Evolutionary conservation across 2,797 vertebrate genomes (phyloP).

Genomic region (Sebastes iracundus): DNA sequence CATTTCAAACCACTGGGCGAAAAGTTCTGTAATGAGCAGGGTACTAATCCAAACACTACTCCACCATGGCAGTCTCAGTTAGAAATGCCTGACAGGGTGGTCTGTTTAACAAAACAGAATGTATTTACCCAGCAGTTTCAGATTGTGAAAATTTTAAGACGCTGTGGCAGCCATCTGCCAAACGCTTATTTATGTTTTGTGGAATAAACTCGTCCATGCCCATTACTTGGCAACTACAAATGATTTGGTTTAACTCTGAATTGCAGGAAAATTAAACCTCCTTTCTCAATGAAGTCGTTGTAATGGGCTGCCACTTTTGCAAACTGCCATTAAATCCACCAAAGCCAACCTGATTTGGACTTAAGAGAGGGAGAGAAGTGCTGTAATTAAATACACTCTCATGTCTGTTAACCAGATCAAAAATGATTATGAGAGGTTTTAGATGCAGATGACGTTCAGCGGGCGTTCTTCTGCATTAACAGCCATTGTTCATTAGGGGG

Average conservation of each 20-base stretch:
- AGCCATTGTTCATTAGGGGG: constrained; percentile 46
- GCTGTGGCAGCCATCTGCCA: constrained; percentile 14
- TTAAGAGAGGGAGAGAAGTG: constrained; percentile 23
- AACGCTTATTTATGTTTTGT: constrained; percentile 27
- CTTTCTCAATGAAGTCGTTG: constrained; percentile 7
- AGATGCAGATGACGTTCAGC: constrained; percentile 31
- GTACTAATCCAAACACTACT: constrained; percentile 25
- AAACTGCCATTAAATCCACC: constrained; percentile 49
- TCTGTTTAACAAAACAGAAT: constrained; percentile 22
- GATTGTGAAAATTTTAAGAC: constrained; percentile 4
- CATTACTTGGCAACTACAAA: constrained; percentile 20
- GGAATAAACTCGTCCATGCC: constrained; percentile 28
- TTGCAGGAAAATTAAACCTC: constrained; percentile 40
- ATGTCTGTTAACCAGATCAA: constrained; percentile 37
- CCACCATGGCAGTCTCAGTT: neutral
- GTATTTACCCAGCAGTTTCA: constrained; percentile 24
- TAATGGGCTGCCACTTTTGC: constrained; percentile 32
- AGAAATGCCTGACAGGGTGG: constrained; percentile 10
- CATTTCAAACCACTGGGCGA: constrained; percentile 15
- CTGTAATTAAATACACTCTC: constrained; percentile 56
- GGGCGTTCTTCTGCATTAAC: constrained; percentile 20
- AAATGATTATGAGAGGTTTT: constrained; percentile 38
- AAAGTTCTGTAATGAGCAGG: constrained; percentile 23
- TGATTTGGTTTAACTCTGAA: constrained; percentile 25
- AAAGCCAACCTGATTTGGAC: constrained; percentile 41